phyloP scores from a whole-genome alignment of 2,113 vertebrate species.

The Cyprinodon brontotheroides region DNA sequence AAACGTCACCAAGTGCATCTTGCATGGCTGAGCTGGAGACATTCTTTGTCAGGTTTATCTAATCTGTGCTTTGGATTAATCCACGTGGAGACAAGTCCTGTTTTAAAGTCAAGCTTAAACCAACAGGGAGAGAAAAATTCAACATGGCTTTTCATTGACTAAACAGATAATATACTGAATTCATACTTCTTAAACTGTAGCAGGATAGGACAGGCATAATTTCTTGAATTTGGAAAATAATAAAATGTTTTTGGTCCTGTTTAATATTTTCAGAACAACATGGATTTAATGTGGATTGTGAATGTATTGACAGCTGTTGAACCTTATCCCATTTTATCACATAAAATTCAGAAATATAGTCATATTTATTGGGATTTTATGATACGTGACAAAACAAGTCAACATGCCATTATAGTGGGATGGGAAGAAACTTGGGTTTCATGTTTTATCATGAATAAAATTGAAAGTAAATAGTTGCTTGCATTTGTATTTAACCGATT shows the following conservation, averaged over 20 bases:
- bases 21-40: slow-evolving; percentile 21
- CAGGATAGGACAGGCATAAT: background rate
- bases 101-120: slow-evolving; percentile 16
- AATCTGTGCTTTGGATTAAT: slow-evolving; percentile 30
- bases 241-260: background rate
- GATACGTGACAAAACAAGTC: background rate
- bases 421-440: background rate
- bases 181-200: background rate
- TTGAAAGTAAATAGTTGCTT: background rate
- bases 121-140: background rate
- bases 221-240: background rate
- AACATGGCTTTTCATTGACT: background rate
- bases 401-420: too few species aligned
- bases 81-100: slow-evolving; percentile 27
- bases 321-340: background rate
- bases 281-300: too few species aligned
- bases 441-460: background rate
- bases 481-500: background rate
- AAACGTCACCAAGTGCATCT: background rate
- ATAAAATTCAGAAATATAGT: background rate
- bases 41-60: slow-evolving; percentile 44
- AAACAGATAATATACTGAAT: background rate
- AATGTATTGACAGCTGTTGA: too few species aligned
- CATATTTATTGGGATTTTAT: background rate
- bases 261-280: background rate